Percentiles rank a stretch among this genome's conserved stretches.
Evolutionary conservation across 2,888 invertebrate species (phyloP).

Genomic region (Coecobrya sp.): DNA sequence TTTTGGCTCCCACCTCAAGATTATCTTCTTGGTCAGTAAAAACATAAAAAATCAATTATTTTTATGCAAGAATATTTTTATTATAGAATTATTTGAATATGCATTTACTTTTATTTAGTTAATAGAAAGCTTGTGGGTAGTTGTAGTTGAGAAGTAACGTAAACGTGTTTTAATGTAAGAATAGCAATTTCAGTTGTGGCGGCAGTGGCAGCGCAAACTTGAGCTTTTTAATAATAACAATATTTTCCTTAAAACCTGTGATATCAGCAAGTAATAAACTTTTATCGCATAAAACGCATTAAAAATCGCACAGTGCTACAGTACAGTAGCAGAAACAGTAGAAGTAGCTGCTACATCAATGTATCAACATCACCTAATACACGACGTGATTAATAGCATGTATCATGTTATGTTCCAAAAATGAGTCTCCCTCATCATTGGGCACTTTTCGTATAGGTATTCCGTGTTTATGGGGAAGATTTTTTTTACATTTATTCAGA

Average conservation of each 20-base stretch:
- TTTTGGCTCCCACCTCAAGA: conserved; percentile 50
- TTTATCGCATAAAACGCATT: conserved; percentile 13
- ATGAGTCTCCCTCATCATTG: not conserved
- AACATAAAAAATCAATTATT: conserved; percentile 69
- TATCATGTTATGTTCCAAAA: conserved; percentile 34
- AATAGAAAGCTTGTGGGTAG: not conserved
- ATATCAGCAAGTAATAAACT: not conserved
- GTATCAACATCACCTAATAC: conserved; percentile 16
- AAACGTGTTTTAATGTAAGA: not conserved
- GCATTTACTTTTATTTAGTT: not conserved
- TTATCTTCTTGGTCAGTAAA: conserved; percentile 71
- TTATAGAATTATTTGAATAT: conserved; percentile 6
- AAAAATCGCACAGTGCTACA: not conserved
- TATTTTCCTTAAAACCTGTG: conserved; percentile 1
- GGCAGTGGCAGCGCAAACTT: conserved; percentile 2
- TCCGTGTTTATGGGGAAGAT: not conserved
- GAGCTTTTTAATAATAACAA: conserved; percentile 7
- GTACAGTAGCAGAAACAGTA: conserved; percentile 2
- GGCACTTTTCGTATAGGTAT: conserved; percentile 11
- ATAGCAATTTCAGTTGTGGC: not conserved
- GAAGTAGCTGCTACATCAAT: not conserved
- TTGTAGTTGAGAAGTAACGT: not conserved
- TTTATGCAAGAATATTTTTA: conserved; percentile 24
- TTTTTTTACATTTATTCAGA: not conserved
- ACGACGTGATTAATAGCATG: conserved; percentile 40